Evolutionary conservation across 1,140 invertebrate genomes (phyloP), one percentile per base, ranked within the genome.

Genomic region (Centruroides sculpturatus): DNA sequence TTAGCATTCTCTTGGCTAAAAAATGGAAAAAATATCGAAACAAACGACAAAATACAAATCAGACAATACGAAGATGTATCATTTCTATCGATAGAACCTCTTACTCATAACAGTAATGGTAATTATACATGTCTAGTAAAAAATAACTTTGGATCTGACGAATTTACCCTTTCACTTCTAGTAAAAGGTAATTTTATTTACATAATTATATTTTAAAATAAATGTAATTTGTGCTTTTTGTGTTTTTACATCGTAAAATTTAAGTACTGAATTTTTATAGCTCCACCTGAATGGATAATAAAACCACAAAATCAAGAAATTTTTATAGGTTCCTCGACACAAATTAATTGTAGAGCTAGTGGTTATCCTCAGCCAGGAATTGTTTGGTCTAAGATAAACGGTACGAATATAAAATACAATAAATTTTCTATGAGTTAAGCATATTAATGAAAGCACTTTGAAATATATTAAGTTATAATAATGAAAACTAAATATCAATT

Each of bases 261-360:
- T 57, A 10, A 48, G 35, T 57, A 62, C 23, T 53, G 10, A 10
- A 57, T 7, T 59, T 41, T 50, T 65, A 70, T 78, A 97, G 93
- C 96, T 69, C 92, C 92, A 66, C 92, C 92, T 62, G 85, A 89
- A 74, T 97, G 93, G 93, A 91, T 94, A 71, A 79, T 92, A 68
- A 91, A 95, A 75, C 92, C 92, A 23, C 88, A 88, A 68, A 89
- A 97, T 73, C 90, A 92, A 77, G 89, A 88, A 71, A 94, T 95
- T 76, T 89, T 91, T 67, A 87, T 95, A 76, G 88, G 88, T 56
- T 88, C 87, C 66, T 86, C 89, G 75, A 90, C 90, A 60, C 84
- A 88, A 71, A 83, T 95, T 66, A 89, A 96, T 80, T 97, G 92
- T 76, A 92, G 92, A 81, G 89, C 91, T 70, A 87, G 92, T 76